A percentile compares a stretch with the other conserved stretches of the same genome.
Conservation (phyloP, 2,888 invertebrate genomes). For the Lochmaea crataegi region DNA sequence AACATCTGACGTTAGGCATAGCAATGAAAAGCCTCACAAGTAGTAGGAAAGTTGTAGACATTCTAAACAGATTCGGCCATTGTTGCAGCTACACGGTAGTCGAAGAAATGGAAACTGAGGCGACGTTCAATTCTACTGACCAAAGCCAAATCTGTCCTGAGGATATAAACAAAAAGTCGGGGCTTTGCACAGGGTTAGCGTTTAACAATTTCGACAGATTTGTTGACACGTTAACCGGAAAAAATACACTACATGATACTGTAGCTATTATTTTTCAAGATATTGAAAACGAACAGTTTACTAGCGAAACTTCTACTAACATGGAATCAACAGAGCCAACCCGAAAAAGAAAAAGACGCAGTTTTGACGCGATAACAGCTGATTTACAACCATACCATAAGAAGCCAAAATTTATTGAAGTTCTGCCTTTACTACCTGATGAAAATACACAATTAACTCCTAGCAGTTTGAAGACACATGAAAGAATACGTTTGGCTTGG, state of each 20-base stretch:
- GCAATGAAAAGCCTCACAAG: constrained; percentile 39
- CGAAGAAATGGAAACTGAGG: constrained; percentile 42
- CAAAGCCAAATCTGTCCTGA: background rate
- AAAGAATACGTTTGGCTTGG: constrained; percentile 29
- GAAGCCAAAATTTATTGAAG: constrained; percentile 15
- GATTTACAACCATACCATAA: constrained; percentile 27
- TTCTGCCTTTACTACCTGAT: background rate
- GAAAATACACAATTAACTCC: background rate
- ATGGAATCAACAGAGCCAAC: background rate
- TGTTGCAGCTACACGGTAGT: constrained; percentile 34
- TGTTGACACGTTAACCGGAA: constrained; percentile 41
- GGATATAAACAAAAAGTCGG: background rate
- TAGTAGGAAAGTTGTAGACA: constrained; percentile 38
- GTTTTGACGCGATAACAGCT: constrained; percentile 22
- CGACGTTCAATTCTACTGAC: too few species aligned
- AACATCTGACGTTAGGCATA: constrained; percentile 41
- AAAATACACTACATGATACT: constrained; percentile 44
- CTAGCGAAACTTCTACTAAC: constrained; percentile 28
- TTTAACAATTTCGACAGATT: constrained; percentile 45
- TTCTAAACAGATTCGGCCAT: constrained; percentile 42
- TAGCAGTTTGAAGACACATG: constrained; percentile 8
- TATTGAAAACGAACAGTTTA: constrained; percentile 11
- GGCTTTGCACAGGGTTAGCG: constrained; percentile 38
- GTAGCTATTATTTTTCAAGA: constrained; percentile 44
- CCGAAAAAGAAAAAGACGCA: constrained; percentile 24